Base-by-base conservation (phyloP, 2,113 vertebrate species). In the Serilophus lunatus region DNA sequence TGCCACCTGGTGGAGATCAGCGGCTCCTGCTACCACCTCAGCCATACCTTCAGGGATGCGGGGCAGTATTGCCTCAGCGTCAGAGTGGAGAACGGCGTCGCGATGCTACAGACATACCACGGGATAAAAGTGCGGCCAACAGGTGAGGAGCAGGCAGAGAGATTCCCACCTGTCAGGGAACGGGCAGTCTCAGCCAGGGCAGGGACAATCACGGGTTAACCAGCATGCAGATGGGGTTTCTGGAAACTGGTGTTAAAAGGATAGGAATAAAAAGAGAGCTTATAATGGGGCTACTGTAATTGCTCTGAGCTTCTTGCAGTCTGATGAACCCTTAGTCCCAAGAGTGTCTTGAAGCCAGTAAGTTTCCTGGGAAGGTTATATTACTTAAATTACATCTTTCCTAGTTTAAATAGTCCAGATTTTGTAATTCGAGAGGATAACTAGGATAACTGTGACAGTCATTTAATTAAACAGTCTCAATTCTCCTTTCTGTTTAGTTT, bases 21-120 rank as follows among this genome's bases (percentile, higher is more conserved):
- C 3, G 95, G 95, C 24, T 98, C 98, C 13, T 97, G 90, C 17
- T 98, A 98, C 96, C 97, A 94, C 13, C 96, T 99, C 94, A 98
- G 97, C 93, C 98, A 99, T 86, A 97, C 92, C 85, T 99, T 99
- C 97, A 95, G 91, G 33, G 93, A 97, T 0, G 91, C 98, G 0
- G 99, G 99, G 0, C 95, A 97, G 45, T 98, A 99, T 19, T 99
- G 99, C 93, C 96, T 99, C 92, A 98, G 98, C 29, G 91, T 99
- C 91, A 96, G 97, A 13, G 98, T 98, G 22, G 96, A 98, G 94
- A 99, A 98, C 0, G 93, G 97, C 40, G 81, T 98, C 96, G 99
- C 98, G 69, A 95, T 95, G 92, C 94, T 99, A 35, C 98, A 99
- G 91, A 98, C 97, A 0, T 99, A 98, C 97, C 98, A 98, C 51